A percentile compares a stretch with the other conserved stretches of the same genome.
Conservation (phyloP, 2,113 vertebrate species). For the Poeciliopsis turrubarensis region DNA sequence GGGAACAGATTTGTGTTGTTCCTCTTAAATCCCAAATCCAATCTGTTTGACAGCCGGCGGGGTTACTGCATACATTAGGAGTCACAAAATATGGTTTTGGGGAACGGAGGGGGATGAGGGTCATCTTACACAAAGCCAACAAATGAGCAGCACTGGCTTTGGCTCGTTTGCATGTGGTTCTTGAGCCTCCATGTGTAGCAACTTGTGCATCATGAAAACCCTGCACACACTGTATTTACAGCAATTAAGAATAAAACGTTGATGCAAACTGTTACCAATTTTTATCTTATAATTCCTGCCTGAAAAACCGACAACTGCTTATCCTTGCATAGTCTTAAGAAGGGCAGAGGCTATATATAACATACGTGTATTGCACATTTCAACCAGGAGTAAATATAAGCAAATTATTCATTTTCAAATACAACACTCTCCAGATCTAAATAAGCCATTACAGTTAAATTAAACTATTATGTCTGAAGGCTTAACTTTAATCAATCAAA, state of each 20-base stretch:
- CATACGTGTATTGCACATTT: no score
- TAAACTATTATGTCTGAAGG: no score
- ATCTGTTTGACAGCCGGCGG: slow-evolving; percentile 57
- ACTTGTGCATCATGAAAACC: slow-evolving; percentile 23
- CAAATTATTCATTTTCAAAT: no score
- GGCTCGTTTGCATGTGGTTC: slow-evolving; percentile 17
- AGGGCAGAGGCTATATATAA: no score
- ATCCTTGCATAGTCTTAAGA: not conserved
- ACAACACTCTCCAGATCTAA: no score
- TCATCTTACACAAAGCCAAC: slow-evolving; percentile 47
- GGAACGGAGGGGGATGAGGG: not conserved
- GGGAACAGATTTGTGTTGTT: slow-evolving; percentile 66
- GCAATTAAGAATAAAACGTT: slow-evolving; percentile 1
- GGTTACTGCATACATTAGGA: slow-evolving; percentile 41
- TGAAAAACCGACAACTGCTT: not conserved
- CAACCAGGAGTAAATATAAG: no score
- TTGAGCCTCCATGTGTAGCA: slow-evolving; percentile 25
- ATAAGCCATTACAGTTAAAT: no score
- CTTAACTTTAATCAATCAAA: no score
- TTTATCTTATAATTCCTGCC: not conserved
- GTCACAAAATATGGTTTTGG: slow-evolving; percentile 17
- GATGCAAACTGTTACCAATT: not conserved
- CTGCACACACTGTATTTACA: slow-evolving; percentile 16
- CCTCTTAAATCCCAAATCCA: slow-evolving; percentile 60
- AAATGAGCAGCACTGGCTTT: slow-evolving; percentile 14